A percentile compares a stretch with the other conserved stretches of the same genome.
These are phyloP conservation scores for Potorous gilbertii DNA, from an alignment of 2,797 vertebrate species.

Conservation along the genomic window DNA sequence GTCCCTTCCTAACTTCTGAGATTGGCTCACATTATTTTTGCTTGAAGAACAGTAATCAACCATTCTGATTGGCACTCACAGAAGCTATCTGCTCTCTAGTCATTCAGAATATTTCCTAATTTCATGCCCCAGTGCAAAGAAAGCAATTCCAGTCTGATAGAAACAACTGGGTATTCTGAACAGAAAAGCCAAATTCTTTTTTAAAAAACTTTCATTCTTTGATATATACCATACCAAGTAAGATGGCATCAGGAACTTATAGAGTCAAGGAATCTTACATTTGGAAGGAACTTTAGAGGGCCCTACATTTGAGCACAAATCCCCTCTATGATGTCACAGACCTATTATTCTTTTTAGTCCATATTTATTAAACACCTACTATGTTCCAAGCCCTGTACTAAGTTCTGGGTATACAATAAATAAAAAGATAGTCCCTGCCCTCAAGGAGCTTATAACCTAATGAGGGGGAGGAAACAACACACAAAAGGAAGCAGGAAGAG, in stretches of 20 bases:
- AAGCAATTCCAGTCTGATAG: conserved; percentile 19
- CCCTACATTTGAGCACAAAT: background rate
- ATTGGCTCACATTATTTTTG: background rate
- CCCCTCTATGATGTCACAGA: background rate
- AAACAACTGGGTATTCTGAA: background rate
- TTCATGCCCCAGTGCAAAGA: conserved; percentile 50
- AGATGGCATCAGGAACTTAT: background rate
- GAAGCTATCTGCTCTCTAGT: background rate
- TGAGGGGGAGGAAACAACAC: background rate
- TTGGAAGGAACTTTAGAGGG: background rate
- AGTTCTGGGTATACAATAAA: background rate
- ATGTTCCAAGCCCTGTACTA: background rate
- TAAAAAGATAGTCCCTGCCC: background rate
- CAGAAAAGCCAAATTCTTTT: conserved; percentile 57
- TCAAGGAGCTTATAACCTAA: background rate
- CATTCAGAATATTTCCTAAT: conserved; percentile 18
- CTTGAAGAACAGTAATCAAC: background rate
- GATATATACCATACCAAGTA: conserved; percentile 14
- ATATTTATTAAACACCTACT: background rate
- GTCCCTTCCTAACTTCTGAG: conserved; percentile 23
- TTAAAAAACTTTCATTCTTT: conserved; percentile 14
- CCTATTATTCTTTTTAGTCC: conserved; percentile 42
- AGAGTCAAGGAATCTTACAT: background rate
- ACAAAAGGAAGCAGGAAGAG: background rate
- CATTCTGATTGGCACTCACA: conserved; percentile 29